phyloP scores from a whole-genome alignment of 1,140 invertebrate species.

The Agrilus planipennis region DNA sequence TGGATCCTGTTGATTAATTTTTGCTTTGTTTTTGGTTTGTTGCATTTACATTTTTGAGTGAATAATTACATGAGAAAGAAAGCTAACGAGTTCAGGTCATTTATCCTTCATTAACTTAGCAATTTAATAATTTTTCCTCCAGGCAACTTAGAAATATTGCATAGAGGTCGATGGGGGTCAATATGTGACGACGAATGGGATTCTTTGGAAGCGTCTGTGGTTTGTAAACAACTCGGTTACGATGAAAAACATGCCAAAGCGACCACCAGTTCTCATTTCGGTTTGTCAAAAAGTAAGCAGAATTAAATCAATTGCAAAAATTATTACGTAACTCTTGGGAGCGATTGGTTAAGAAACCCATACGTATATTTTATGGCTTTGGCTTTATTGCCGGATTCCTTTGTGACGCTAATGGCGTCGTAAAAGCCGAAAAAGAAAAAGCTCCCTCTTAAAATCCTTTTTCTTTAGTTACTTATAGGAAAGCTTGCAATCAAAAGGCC shows the following conservation, averaged over 20 bases:
- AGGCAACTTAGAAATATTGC: slow-evolving; percentile 84
- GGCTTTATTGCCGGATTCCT: too few species aligned
- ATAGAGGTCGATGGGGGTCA: slow-evolving; percentile 74
- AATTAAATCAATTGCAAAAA: too few species aligned
- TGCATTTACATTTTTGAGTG: not conserved
- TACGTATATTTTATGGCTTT: slow-evolving; percentile 1
- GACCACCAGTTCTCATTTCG: slow-evolving; percentile 65
- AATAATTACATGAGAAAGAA: too few species aligned
- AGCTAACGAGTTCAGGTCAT: too few species aligned
- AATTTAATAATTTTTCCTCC: slow-evolving; percentile 14
- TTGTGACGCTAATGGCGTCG: too few species aligned
- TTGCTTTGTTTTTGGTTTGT: slow-evolving; percentile 2
- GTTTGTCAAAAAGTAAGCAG: slow-evolving; percentile 55
- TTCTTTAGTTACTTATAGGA: too few species aligned
- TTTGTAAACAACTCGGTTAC: slow-evolving; percentile 71
- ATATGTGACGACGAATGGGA: slow-evolving; percentile 93
- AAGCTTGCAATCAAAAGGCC: too few species aligned
- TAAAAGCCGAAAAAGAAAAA: too few species aligned
- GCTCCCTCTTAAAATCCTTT: too few species aligned
- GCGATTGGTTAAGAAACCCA: slow-evolving; percentile 13
- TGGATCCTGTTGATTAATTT: not conserved
- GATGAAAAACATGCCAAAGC: slow-evolving; percentile 33
- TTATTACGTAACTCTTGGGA: too few species aligned
- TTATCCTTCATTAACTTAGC: too few species aligned
- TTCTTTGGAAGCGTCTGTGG: slow-evolving; percentile 61